Evolutionary conservation across 2,888 invertebrate species (phyloP), one percentile per base, ranked within the genome.

Genomic region (Lysandra coridon): DNA sequence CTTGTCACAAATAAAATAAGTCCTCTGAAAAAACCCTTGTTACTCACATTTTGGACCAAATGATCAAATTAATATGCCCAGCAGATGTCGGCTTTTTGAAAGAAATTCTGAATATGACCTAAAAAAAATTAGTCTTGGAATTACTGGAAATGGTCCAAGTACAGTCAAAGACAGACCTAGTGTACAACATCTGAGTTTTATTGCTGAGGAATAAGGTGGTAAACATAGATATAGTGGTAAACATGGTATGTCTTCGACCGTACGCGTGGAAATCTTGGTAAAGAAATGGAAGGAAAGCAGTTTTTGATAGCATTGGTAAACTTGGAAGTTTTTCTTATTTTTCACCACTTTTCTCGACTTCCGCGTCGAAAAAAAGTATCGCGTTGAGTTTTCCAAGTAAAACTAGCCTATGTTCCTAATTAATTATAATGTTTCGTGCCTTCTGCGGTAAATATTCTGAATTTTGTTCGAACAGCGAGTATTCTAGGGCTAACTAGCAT

Each of bases 21-120:
- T 85, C 86, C 88, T 89, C 89, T 88, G 87, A 88, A 88, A 88
- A 89, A 89, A 89, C 88, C 86, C 86, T 82, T 82, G 83, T 85
- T 83, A 92, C 92, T 88, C 92, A 92, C 91, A 90, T 93, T 94
- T 93, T 92, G 87, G 93, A 89, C 88, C 92, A 89, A 87, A 84
- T 86, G 83, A 82, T 84, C 84, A 83, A 84, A 85, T 84, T 88
- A 91, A 92, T 93, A 91, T 94, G 94, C 84, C 84, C 86, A 90
- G 92, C 94, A 94, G 90, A 93, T 94, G 94, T 89, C 84, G 84
- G 88, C 84, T 82, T 85, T 88, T 90, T 89, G 89, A 91, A 90
- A 75, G 74, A 79, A 79, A 74, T 75, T 76, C 53, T 53, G 33
- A 53, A 53, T 53, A 53, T 53, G 76, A 76, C 53, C 53, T 30